phyloP scores from a whole-genome alignment of 2,113 vertebrate species.

The Urocitellus parryii region DNA sequence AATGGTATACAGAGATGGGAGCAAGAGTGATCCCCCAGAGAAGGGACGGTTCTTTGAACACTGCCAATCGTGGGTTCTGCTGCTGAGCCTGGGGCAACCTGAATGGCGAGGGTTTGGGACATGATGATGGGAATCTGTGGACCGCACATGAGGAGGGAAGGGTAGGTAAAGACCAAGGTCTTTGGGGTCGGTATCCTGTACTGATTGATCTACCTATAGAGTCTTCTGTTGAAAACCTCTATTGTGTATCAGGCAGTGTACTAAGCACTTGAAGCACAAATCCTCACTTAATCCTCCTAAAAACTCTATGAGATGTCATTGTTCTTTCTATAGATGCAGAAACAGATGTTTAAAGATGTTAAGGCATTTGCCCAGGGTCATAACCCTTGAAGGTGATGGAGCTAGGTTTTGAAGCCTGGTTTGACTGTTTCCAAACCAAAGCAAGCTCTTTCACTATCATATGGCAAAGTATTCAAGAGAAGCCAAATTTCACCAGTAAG shows the following conservation, averaged over 20 bases:
- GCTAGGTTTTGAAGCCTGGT: background rate
- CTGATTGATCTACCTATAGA: background rate
- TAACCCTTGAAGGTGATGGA: background rate
- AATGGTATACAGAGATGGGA: constrained; percentile 16
- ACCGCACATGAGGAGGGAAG: background rate
- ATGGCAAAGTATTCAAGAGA: background rate
- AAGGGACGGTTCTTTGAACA: constrained; percentile 6
- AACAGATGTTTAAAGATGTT: background rate
- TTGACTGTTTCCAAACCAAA: constrained; percentile 40
- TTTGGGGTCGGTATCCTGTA: background rate
- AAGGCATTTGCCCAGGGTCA: background rate
- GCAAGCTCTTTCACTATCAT: background rate
- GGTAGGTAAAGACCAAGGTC: background rate
- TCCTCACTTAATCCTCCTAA: background rate
- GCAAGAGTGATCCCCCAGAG: background rate
- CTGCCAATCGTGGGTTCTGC: background rate
- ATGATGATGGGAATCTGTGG: background rate
- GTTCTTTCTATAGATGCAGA: background rate
- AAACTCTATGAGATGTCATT: background rate
- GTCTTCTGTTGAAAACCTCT: background rate
- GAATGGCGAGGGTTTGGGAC: constrained; percentile 18
- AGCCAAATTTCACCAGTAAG: background rate
- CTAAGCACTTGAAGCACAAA: background rate
- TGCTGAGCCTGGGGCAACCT: background rate
- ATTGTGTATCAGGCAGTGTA: background rate